Evolutionary conservation across 2,113 vertebrate genomes (phyloP), one percentile per base, ranked within the genome.

Genomic region (Chinchilla lanigera): DNA sequence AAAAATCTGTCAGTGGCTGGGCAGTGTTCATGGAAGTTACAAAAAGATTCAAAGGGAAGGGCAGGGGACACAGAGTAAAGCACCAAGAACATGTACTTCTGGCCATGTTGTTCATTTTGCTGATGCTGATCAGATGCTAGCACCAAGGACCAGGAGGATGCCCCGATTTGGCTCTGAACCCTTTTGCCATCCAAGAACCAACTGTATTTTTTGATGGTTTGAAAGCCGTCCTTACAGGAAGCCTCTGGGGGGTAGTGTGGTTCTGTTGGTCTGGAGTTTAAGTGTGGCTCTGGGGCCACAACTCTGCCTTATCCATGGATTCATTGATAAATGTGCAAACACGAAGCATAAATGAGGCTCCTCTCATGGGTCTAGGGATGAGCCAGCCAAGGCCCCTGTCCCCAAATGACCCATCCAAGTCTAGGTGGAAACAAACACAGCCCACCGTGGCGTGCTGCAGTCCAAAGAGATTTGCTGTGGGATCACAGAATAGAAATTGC

Each of bases 1-100:
- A 26, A 65, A 22, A 78, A 58, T 19, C 24, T 1, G 24, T 20
- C n/a, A 3, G 26, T 65, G 58, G 11, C 41, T 35, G 5, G 20
- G 52, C 47, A 54, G 20, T 41, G 41, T 3, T 24, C 44, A 3
- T 8, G 0, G 1, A 2, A 3, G 26, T 20, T 50, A 13, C 30
- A 54, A 7, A 41, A 14, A 0, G 9, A 35, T 2, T 52, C 13
- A 3, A 33, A 41, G 30, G 38, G 20, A 50, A 85, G 0, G 28
- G 2, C 0, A 63, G 77, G 24, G 38, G 11, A n/a, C 24, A 8
- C 0, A 16, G 3, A 11, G 9, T 44, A 24, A 24, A 20, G 10
- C 1, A 0, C 1, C 54, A 24, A 56, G 26, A 54, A 19, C 41
- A 41, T 14, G 54, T 26, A 1, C 61, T 50, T 58, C 3, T 2